These are phyloP conservation scores for Bettongia penicillata DNA, from an alignment of 2,113 vertebrate genomes.

Conservation along the genomic window DNA sequence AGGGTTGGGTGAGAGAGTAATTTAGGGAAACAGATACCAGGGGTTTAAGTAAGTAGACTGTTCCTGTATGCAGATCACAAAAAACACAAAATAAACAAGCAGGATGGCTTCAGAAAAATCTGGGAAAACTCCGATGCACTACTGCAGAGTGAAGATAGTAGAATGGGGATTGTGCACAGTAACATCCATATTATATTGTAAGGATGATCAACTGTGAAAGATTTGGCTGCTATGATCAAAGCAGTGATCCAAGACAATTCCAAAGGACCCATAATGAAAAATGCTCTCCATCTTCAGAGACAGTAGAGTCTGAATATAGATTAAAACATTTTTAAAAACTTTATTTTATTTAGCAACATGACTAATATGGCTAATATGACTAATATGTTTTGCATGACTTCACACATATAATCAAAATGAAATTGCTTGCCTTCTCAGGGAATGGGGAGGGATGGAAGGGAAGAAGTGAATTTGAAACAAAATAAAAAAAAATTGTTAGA, in stretches of 20 bases:
- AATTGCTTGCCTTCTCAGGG: neutral
- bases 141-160: neutral
- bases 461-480: neutral
- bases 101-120: neutral
- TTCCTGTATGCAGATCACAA: neutral
- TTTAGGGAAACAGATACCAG: neutral
- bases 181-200: neutral
- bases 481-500: neutral
- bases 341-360: neutral
- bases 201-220: neutral
- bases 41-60: neutral
- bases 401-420: neutral
- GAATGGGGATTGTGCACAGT: neutral
- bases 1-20: neutral
- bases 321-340: neutral
- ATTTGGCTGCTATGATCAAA: neutral
- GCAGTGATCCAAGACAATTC: neutral
- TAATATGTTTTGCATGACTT: neutral
- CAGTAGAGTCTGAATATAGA: neutral
- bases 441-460: too few species aligned
- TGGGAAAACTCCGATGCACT: neutral
- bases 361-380: neutral
- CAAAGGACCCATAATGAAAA: neutral
- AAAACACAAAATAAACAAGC: neutral
- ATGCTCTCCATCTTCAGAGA: neutral